Percentiles rank a stretch among this genome's conserved stretches.
These are phyloP conservation scores for Arvicanthis niloticus DNA, from an alignment of 2,113 vertebrate genomes.

Conservation along the genomic window DNA sequence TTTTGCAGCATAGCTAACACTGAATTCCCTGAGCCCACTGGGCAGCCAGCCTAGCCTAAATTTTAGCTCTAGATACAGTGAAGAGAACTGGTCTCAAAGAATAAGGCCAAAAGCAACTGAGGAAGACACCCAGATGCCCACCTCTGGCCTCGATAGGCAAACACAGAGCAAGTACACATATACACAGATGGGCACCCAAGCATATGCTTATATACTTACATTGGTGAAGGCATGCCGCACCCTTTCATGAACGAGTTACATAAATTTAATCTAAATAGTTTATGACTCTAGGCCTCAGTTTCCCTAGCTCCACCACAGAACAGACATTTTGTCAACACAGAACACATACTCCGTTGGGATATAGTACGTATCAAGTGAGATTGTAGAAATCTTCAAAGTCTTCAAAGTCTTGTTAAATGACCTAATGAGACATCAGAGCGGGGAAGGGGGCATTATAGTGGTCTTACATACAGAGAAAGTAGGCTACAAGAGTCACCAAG, in stretches of 20 bases:
- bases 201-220: background rate
- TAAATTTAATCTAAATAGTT: background rate
- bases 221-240: too few relatives aligned
- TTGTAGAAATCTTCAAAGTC: background rate
- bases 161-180: background rate
- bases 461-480: background rate
- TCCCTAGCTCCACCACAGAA: background rate
- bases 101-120: background rate
- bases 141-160: background rate
- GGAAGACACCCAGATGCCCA: background rate
- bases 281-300: background rate
- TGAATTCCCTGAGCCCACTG: background rate
- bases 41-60: background rate
- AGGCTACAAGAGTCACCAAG: background rate
- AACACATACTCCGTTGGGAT: background rate
- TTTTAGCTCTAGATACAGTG: background rate
- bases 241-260: background rate
- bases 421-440: background rate
- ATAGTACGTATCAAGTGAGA: background rate
- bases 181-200: background rate
- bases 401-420: background rate
- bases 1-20: too few relatives aligned
- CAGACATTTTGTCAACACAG: background rate
- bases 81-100: background rate
- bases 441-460: rapidly evolving